Evolutionary conservation across 64 coral and sea anemone genomes (phyloP).

Genomic region (Catalaphyllia jardinei): DNA sequence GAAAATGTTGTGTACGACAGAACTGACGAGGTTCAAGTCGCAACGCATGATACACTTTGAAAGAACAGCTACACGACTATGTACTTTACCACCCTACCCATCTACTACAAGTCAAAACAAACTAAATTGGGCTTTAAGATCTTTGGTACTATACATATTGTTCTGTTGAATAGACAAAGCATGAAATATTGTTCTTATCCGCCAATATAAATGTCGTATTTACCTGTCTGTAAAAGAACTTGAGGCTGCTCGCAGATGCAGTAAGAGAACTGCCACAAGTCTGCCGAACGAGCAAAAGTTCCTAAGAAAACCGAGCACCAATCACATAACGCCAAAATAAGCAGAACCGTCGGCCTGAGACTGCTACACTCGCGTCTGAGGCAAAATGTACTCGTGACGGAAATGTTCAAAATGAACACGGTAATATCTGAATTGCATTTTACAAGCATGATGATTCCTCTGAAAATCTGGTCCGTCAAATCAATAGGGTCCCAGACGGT

Average conservation of each 20-base stretch:
- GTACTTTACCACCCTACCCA: too few species aligned
- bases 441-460: background rate
- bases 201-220: background rate
- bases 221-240: conserved; percentile 33
- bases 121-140: too few species aligned
- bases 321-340: background rate
- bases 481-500: too few species aligned
- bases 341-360: background rate
- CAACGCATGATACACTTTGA: too few species aligned
- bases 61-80: too few species aligned
- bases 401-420: background rate
- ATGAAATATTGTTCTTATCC: too few species aligned
- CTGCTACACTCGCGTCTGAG: background rate
- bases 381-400: conserved; percentile 17
- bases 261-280: background rate
- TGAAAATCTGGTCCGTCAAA: background rate
- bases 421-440: background rate
- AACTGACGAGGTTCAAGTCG: too few species aligned
- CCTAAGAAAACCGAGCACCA: background rate
- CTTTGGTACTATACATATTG: too few species aligned
- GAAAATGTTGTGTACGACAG: too few species aligned
- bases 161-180: too few species aligned
- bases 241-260: conserved; percentile 23
- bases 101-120: too few species aligned
- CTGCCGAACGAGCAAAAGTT: background rate